Conservation (phyloP, 1,140 invertebrate species). For the Palaemon carinicauda region DNA sequence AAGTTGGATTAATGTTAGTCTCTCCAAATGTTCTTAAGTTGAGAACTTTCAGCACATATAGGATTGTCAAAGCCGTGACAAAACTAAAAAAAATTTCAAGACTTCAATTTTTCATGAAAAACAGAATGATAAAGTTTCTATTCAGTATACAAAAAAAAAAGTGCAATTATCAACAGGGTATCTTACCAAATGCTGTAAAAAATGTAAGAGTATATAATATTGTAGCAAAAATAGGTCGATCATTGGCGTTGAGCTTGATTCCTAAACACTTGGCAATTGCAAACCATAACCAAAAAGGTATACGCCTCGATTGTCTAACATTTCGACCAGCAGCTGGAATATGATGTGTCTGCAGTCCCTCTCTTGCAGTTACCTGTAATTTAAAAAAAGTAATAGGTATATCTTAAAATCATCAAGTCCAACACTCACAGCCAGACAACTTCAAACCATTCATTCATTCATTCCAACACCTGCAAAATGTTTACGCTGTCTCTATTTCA, state of each 20-base stretch:
- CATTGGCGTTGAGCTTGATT: conserved; percentile 46
- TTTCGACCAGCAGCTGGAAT: neutral
- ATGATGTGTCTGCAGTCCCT: neutral
- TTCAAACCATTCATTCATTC: too few relatives aligned
- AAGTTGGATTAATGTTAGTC: too few relatives aligned
- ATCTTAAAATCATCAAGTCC: neutral
- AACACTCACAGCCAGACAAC: neutral
- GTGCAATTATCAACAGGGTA: neutral
- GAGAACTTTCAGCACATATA: too few relatives aligned
- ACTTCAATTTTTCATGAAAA: neutral
- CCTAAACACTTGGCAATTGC: conserved; percentile 52
- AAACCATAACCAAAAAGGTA: conserved; percentile 52
- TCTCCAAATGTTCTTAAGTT: too few relatives aligned
- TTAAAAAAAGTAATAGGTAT: neutral
- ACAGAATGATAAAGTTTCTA: neutral
- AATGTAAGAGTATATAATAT: conserved; percentile 64
- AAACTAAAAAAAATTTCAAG: too few relatives aligned
- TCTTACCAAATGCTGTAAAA: conserved; percentile 23
- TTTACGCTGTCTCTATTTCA: too few relatives aligned
- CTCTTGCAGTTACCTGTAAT: conserved; percentile 14
- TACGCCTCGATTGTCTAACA: conserved; percentile 28
- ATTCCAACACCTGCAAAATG: too few relatives aligned
- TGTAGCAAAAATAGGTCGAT: conserved; percentile 61
- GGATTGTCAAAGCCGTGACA: too few relatives aligned
- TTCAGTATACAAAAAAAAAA: too few relatives aligned